A percentile compares a stretch with the other conserved stretches of the same genome.
phyloP scores from a whole-genome alignment of 2,797 vertebrate species.

The Pteropus rufus region DNA sequence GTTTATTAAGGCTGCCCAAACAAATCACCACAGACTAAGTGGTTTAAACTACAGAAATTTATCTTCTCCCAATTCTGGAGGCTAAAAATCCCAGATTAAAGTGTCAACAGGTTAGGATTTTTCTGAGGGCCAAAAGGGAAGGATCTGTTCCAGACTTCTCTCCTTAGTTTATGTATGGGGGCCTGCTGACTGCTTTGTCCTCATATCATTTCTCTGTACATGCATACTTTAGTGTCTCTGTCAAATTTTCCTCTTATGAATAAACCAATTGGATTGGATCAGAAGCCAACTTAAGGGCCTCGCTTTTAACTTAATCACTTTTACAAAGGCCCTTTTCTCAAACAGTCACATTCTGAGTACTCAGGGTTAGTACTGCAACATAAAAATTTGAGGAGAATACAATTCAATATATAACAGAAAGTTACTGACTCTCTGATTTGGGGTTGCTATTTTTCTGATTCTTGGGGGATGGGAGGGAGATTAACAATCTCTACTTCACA shows the following conservation, averaged over 20 bases:
- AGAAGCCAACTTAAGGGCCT: not conserved
- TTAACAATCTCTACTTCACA: not conserved
- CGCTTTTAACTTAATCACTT: not conserved
- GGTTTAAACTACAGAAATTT: not conserved
- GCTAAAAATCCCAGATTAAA: not conserved
- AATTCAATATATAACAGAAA: not conserved
- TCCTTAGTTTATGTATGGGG: not conserved
- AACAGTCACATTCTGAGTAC: not conserved
- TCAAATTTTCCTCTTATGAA: not conserved
- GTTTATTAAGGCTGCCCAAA: not conserved
- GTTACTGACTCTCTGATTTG: not conserved
- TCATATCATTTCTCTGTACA: rapidly evolving
- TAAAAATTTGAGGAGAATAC: not conserved
- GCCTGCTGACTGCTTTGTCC: not conserved
- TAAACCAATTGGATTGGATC: not conserved
- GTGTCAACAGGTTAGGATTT: not conserved
- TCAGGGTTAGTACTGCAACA: not conserved
- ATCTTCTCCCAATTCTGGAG: not conserved
- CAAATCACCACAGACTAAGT: not conserved
- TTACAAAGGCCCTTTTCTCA: not conserved
- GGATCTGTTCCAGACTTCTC: not conserved
- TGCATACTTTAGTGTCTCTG: no score
- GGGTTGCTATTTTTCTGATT: not conserved
- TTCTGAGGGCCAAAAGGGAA: not conserved
- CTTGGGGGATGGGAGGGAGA: not conserved